Evolutionary conservation across 2,797 vertebrate species (phyloP).

Genomic region (Pogonophryne albipinna): DNA sequence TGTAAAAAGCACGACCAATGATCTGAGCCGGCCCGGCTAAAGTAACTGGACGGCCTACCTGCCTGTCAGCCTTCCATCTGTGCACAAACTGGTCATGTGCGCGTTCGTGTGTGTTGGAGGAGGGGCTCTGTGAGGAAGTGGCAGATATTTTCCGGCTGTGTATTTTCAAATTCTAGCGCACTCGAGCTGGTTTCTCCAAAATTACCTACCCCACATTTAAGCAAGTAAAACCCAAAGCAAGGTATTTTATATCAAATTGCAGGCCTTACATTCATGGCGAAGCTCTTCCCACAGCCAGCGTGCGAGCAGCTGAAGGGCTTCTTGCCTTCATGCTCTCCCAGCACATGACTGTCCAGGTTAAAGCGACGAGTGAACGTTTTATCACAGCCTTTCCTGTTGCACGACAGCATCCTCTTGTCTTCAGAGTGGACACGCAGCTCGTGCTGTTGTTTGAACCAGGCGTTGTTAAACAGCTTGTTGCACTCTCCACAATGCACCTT

Average conservation of each 20-base stretch:
- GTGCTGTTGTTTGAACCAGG: constrained; percentile 88
- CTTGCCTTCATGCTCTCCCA: constrained; percentile 90
- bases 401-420: constrained; percentile 78
- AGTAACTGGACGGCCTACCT: no score
- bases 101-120: no score
- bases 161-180: no score
- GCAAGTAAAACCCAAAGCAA: neutral
- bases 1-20: no score
- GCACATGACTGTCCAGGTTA: constrained; percentile 90
- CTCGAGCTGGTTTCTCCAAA: no score
- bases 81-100: no score
- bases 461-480: constrained; percentile 84
- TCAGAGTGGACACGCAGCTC: constrained; percentile 82
- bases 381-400: constrained; percentile 85
- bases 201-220: no score
- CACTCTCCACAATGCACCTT: constrained; percentile 85
- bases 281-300: constrained; percentile 87
- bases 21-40: no score
- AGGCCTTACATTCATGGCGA: constrained; percentile 89
- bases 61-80: no score
- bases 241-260: neutral
- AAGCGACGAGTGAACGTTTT: constrained; percentile 89
- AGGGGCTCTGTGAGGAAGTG: no score
- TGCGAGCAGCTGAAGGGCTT: constrained; percentile 86
- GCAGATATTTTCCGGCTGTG: no score